Evolutionary conservation across 2,888 invertebrate species (phyloP), one percentile per base, ranked within the genome.

Genomic region (Phyto melanocephala): DNA sequence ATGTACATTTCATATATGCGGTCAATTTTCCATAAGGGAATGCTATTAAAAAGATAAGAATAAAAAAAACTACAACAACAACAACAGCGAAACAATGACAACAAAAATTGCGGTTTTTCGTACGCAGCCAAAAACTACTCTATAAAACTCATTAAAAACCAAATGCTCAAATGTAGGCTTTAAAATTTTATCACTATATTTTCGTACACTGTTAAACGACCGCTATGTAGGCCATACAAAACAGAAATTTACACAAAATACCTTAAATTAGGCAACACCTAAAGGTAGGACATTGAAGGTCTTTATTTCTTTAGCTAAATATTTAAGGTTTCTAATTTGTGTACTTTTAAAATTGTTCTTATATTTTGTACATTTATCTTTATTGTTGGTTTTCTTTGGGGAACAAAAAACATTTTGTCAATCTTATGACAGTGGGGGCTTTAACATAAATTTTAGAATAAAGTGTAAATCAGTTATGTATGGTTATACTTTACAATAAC

Each of bases 1-100:
- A 50, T n/a, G n/a, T n/a, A n/a, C n/a, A n/a, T n/a, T n/a, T 28
- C 6, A 28, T 28, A 28, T 60, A 62, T 78, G 63, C 68, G 77
- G 74, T 76, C 79, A 79, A 76, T 82, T 67, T 76, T 82, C 37
- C 82, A 76, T 67, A 54, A 75, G 79, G 71, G 79, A 79, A 60
- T 62, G 47, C 24, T 42, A 54, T 54, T 52, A 37, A 5, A 74
- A 45, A 60, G 79, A 72, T 74, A 74, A 72, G 28, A 17, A 3
- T 60, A 60, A 50, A 22, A 4, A 2, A 17, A 1, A 17, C 28
- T 60, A 60, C 50, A 22, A 4, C 10, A 17, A 1, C 8, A 33
- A 22, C 68, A 15, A 33, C 58, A 17, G n/a, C 20, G 13, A 42
- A 20, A 11, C 47, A 17, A 1, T 45, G 15, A 67, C 45, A 71